Evolutionary conservation across 2,888 invertebrate species (phyloP).

Genomic region (Platycnemis pennipes): DNA sequence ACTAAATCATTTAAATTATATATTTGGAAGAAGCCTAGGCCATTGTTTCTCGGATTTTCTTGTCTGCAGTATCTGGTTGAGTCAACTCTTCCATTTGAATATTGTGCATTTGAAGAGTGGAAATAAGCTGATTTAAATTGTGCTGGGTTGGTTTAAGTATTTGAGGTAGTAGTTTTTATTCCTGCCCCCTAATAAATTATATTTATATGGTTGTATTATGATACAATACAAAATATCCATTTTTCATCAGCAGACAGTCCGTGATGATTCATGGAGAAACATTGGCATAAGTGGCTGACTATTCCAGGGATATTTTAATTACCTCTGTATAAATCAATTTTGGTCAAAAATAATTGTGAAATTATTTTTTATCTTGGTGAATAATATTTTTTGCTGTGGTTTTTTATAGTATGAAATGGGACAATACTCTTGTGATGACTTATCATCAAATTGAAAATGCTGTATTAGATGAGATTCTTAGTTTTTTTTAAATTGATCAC

Average conservation of each 20-base stretch:
- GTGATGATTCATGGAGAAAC: not conserved
- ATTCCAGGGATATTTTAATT: not conserved
- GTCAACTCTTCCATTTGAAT: not conserved
- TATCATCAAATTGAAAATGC: slow-evolving; percentile 39
- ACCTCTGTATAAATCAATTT: not conserved
- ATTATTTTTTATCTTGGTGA: slow-evolving; percentile 43
- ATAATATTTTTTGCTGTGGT: slow-evolving; percentile 32
- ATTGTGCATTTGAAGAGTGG: not conserved
- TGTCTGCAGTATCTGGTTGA: not conserved
- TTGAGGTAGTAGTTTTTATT: no score
- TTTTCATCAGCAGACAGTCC: not conserved
- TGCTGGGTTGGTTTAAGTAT: no score
- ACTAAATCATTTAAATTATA: not conserved
- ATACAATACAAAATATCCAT: not conserved
- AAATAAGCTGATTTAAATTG: not conserved
- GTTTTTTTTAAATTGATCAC: slow-evolving; percentile 39
- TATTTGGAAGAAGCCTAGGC: not conserved
- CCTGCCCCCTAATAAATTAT: no score
- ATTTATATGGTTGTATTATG: no score
- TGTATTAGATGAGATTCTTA: slow-evolving; percentile 36
- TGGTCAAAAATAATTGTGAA: not conserved
- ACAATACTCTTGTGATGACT: slow-evolving; percentile 62
- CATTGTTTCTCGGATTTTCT: slow-evolving; percentile 9
- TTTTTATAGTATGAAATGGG: slow-evolving; percentile 12
- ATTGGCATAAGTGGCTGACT: not conserved